Evolutionary conservation across 2,113 vertebrate genomes (phyloP).

Genomic region (Rallus limicola): DNA sequence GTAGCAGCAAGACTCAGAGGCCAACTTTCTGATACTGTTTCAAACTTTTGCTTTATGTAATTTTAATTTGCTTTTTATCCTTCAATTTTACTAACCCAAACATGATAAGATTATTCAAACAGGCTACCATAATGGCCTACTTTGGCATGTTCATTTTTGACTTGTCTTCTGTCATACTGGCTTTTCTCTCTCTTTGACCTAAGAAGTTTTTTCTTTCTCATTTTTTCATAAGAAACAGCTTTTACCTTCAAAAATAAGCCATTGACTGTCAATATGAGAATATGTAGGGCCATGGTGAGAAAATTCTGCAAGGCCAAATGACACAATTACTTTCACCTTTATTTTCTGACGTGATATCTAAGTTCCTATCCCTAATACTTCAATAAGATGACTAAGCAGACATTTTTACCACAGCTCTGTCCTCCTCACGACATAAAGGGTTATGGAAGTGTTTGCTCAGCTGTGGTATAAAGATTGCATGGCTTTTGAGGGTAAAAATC

Average conservation of each 20-base stretch:
- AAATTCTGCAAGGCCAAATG: background rate
- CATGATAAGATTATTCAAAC: background rate
- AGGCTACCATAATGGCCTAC: background rate
- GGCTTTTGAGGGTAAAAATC: background rate
- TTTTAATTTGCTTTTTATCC: background rate
- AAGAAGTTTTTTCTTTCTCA: background rate
- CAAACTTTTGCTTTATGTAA: background rate
- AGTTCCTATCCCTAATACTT: background rate
- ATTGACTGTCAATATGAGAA: background rate
- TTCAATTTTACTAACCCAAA: background rate
- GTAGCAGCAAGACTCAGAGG: background rate
- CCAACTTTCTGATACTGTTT: background rate
- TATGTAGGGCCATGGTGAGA: background rate
- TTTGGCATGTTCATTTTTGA: background rate
- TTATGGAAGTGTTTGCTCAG: background rate
- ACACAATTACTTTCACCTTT: background rate
- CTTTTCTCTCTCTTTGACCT: background rate
- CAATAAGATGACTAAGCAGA: background rate
- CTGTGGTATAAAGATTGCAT: background rate
- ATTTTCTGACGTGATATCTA: background rate
- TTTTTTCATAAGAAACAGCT: background rate
- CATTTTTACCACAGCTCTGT: background rate
- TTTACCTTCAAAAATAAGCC: background rate
- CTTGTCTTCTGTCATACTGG: background rate
- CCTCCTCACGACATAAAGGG: background rate